phyloP scores from a whole-genome alignment of 1,140 invertebrate species.

The Sycophila sp. region DNA sequence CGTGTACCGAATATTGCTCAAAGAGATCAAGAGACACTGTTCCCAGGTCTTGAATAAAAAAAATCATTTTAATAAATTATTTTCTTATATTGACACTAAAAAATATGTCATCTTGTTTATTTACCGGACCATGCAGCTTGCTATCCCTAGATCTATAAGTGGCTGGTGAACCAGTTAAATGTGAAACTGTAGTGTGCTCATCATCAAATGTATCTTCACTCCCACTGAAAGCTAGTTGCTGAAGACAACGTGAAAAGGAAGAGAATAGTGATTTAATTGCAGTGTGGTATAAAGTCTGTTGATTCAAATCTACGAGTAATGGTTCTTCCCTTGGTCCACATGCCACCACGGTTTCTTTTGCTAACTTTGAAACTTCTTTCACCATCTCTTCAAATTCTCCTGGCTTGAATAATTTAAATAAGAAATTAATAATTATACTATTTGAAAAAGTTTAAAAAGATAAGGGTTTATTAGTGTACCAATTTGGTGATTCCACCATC shows the following conservation, averaged over 20 bases:
- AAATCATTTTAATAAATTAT: constrained; percentile 18
- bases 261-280: constrained; percentile 79
- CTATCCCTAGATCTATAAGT: constrained; percentile 61
- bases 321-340: constrained; percentile 76
- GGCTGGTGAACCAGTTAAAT: constrained; percentile 72
- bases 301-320: constrained; percentile 73
- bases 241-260: constrained; percentile 73
- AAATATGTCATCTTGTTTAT: not conserved
- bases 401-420: constrained; percentile 74
- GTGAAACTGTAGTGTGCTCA: constrained; percentile 71
- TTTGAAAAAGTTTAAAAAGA: not conserved
- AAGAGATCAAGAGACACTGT: constrained; percentile 82
- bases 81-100: not conserved
- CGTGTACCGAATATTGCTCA: constrained; percentile 91
- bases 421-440: constrained; percentile 39
- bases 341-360: constrained; percentile 85
- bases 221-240: constrained; percentile 73
- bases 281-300: constrained; percentile 74
- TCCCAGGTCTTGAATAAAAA: constrained; percentile 72
- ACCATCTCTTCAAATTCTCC: constrained; percentile 84
- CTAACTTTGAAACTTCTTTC: constrained; percentile 83
- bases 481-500: constrained; percentile 85
- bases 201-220: constrained; percentile 69
- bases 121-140: constrained; percentile 57
- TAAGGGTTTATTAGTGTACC: constrained; percentile 65